Conservation (phyloP, 1,140 invertebrate species). For the Babylonia areolata region DNA sequence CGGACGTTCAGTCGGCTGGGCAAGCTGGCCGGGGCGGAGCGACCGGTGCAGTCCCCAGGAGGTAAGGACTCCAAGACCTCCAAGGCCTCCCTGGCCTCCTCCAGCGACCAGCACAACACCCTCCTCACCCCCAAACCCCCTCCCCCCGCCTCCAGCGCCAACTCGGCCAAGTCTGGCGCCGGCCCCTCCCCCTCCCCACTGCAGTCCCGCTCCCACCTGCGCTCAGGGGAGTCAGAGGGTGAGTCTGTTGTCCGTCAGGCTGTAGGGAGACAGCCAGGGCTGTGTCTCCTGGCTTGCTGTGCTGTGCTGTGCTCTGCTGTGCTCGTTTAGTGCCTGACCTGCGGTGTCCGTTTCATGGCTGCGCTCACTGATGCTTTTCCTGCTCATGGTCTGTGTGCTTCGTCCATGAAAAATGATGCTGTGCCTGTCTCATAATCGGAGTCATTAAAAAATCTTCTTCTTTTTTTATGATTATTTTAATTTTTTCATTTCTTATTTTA, state of each 20-base stretch:
- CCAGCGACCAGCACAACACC: conserved; percentile 13
- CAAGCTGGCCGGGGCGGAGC: conserved; percentile 59
- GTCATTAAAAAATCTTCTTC: too few species aligned
- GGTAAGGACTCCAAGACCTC: conserved; percentile 51
- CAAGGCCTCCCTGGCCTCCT: conserved; percentile 37
- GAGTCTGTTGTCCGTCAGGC: too few species aligned
- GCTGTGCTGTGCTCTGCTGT: neutral
- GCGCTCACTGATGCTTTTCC: too few species aligned
- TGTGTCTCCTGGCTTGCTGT: too few species aligned
- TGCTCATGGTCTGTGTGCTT: too few species aligned
- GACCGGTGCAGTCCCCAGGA: conserved; percentile 33
- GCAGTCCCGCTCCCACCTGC: conserved; percentile 20
- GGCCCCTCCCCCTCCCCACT: conserved; percentile 23
- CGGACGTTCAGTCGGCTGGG: conserved; percentile 67
- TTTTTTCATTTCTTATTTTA: too few species aligned
- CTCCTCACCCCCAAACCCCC: conserved; percentile 34
- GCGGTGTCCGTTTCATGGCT: too few species aligned
- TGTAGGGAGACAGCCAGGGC: too few species aligned
- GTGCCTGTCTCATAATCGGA: too few species aligned
- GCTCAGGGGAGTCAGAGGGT: conserved; percentile 27
- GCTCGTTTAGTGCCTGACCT: neutral
- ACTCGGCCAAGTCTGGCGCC: conserved; percentile 9
- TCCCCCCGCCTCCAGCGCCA: conserved; percentile 25
- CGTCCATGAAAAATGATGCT: too few species aligned
- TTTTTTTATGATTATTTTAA: too few species aligned